phyloP scores from a whole-genome alignment of 2,113 vertebrate genomes.

The Tachuris rubrigastra region DNA sequence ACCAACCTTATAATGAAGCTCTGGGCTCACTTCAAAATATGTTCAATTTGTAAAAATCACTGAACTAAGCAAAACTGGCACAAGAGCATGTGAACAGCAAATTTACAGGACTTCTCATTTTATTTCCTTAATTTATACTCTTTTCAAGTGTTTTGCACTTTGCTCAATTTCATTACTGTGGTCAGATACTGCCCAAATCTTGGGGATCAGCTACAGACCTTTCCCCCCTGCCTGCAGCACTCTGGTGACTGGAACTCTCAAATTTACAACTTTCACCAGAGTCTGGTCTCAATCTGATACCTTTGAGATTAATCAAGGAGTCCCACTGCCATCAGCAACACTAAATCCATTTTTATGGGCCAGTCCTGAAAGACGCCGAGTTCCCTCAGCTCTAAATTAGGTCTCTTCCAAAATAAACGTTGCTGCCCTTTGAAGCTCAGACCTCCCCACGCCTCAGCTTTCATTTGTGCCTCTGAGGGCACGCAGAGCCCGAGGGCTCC shows the following conservation, averaged over 20 bases:
- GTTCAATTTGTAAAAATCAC: not conserved
- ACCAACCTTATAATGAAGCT: not conserved
- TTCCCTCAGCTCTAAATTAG: not conserved
- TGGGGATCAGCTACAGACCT: not conserved
- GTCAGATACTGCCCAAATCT: not conserved
- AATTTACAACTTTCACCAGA: not conserved
- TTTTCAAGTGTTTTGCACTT: not conserved
- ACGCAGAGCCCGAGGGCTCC: not conserved
- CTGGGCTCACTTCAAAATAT: not conserved
- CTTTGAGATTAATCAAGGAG: not conserved
- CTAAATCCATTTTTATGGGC: not conserved
- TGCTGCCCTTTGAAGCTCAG: not conserved
- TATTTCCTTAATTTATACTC: not conserved
- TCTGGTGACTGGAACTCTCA: not conserved
- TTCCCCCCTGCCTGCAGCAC: not conserved
- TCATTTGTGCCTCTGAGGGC: not conserved
- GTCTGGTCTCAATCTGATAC: not conserved
- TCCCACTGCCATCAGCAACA: not conserved
- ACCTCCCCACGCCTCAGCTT: accelerated
- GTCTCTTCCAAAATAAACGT: not conserved
- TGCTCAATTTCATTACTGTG: not conserved
- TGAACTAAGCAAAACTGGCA: not conserved
- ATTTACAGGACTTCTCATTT: not conserved
- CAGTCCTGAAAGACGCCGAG: not conserved
- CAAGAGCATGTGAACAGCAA: not conserved